Percentiles rank a stretch among this genome's conserved stretches.
phyloP scores from a whole-genome alignment of 1,140 invertebrate genomes.

The Drosophila mayri region DNA sequence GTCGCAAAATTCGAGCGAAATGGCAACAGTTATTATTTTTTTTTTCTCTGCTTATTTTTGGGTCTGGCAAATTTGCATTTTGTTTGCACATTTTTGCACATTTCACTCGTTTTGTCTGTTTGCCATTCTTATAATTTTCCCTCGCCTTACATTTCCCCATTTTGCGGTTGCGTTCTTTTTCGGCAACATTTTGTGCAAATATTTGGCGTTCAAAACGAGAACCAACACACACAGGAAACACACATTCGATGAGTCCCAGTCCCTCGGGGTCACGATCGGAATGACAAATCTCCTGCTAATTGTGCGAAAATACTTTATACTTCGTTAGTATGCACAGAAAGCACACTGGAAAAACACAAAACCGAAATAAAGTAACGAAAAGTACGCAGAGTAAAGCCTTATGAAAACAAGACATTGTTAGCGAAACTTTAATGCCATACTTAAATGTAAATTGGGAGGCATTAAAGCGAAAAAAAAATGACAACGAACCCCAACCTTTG shows the following conservation, averaged over 20 bases:
- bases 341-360: not conserved
- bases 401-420: conserved; percentile 17
- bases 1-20: conserved; percentile 58
- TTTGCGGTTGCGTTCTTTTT: conserved; percentile 8
- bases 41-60: not conserved
- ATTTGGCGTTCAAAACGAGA: conserved; percentile 37
- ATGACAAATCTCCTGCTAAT: conserved; percentile 21
- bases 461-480: not conserved
- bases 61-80: conserved; percentile 66
- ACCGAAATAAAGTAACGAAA: conserved; percentile 11
- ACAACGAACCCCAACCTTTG: conserved; percentile 17
- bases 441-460: conserved; percentile 16
- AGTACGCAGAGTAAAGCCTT: conserved; percentile 1
- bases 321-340: conserved; percentile 4
- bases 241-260: not conserved
- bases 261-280: conserved; percentile 18
- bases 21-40: not conserved
- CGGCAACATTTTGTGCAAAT: conserved; percentile 68
- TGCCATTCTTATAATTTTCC: conserved; percentile 58
- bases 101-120: conserved; percentile 53
- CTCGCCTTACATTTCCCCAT: conserved; percentile 12
- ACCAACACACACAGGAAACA: conserved; percentile 14
- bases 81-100: conserved; percentile 56
- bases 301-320: conserved; percentile 14
- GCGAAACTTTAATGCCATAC: conserved; percentile 10